Base-by-base conservation (phyloP, 2,888 invertebrate species). In the Hypercompe scribonia region DNA sequence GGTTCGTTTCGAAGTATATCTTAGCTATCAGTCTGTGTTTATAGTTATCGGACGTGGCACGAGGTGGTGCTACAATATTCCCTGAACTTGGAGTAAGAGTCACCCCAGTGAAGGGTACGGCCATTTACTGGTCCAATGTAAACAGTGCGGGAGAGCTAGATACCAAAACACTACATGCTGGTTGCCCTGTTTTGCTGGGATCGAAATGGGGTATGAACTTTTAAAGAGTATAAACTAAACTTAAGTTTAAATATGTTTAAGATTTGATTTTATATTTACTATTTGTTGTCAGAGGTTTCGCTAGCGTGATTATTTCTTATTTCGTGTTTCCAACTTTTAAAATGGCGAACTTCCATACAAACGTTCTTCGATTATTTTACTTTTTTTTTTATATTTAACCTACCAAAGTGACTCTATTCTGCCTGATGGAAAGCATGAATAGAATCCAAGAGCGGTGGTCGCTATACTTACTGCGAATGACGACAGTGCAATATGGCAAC, bases 11-110 rank as follows among this genome's bases (percentile, higher is more conserved):
- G 15, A 58, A 58, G 58, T 28, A 4, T 28, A 28, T 58, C 7
- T 28, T 28, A 28, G 0, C 0, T 58, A 24, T 64, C 1, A 65
- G 3, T 24, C 8, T 65, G 10, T 31, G 15, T 54, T 71, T 68
- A 28, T 89, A 99, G 99, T 99, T 99, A 99, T 98, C 98, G 79
- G 99, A 99, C 89, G 99, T 99, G 39, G 97, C 98, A 72, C 99
- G 99, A 91, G 99, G 99, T 8, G 99, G 99, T 31, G 99, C 99
- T 13, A 99, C 99, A 0, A 99, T 99, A 33, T 99, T 99, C 93
- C 99, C 99, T 0, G 97, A 97, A 79, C 96, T 99, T 42, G 98
- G 98, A 28, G 96, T 98, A 54, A 97, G 98, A 34, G 93, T 99
- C 71, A 98, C 97, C 96, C 99, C 99, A 0, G 96, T 97, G 86